Evolutionary conservation across 2,113 vertebrate species (phyloP).

Genomic region (Neoarius graeffei): DNA sequence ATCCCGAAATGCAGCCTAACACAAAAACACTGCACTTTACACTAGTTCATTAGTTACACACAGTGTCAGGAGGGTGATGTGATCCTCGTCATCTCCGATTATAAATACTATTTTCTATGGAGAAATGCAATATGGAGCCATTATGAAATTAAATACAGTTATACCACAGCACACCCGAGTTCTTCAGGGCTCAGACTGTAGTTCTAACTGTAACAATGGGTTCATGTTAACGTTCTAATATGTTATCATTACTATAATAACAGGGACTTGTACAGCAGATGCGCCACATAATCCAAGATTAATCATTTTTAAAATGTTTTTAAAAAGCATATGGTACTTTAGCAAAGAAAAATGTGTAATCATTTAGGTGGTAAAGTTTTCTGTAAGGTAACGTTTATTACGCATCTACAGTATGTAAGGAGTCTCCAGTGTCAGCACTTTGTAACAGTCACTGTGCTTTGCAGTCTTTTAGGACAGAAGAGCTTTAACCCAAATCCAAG

Average conservation of each 20-base stretch:
- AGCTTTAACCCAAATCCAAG: too few species aligned
- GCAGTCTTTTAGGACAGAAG: too few species aligned
- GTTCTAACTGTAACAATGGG: neutral
- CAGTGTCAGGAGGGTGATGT: neutral
- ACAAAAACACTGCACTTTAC: neutral
- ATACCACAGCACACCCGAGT: neutral
- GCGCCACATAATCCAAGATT: neutral
- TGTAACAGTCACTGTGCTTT: too few species aligned
- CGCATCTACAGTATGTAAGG: neutral
- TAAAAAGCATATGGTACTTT: too few species aligned
- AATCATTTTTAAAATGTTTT: too few species aligned
- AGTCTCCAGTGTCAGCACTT: neutral
- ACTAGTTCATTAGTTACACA: neutral
- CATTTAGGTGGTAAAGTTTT: too few species aligned
- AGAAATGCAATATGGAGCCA: too few species aligned
- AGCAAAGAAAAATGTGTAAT: too few species aligned
- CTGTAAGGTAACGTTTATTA: too few species aligned
- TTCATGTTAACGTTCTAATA: neutral
- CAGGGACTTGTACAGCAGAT: neutral
- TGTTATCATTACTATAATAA: neutral
- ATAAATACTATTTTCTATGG: neutral
- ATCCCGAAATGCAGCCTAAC: slow-evolving; percentile 93
- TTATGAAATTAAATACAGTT: neutral
- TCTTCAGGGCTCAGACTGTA: neutral
- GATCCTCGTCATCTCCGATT: neutral